These are phyloP conservation scores for Tarsius wallacei DNA, from an alignment of 2,797 vertebrate species.

Conservation along the genomic window DNA sequence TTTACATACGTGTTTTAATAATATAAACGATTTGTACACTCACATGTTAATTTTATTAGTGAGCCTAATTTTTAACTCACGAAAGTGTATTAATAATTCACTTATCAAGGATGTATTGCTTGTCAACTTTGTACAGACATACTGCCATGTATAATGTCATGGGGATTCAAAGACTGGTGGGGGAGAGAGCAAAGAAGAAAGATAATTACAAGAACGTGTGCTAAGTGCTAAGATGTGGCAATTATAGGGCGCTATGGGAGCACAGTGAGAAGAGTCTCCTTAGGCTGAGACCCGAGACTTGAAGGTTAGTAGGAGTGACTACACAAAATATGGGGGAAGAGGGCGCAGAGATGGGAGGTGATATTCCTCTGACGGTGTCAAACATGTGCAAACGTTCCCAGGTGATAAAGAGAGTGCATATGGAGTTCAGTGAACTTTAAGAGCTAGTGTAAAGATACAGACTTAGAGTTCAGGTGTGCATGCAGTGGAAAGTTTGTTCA, in stretches of 20 bases:
- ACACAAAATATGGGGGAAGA: not conserved
- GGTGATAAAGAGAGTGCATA: not conserved
- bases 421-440: not conserved
- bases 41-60: not conserved
- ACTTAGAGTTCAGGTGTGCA: not conserved
- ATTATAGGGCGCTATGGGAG: not conserved
- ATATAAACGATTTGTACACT: not conserved
- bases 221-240: not conserved
- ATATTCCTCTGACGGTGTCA: not conserved
- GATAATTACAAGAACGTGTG: not conserved
- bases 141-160: not conserved
- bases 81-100: not conserved
- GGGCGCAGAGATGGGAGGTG: not conserved
- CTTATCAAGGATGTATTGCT: not conserved
- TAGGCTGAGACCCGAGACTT: not conserved
- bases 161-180: not conserved
- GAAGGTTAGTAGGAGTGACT: not conserved
- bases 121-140: not conserved
- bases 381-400: not conserved
- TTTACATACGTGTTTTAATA: constrained; percentile 54
- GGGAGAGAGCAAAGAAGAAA: not conserved
- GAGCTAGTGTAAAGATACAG: not conserved
- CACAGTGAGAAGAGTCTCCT: not conserved
- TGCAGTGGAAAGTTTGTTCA: not conserved
- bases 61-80: not conserved